Evolutionary conservation across 2,113 vertebrate genomes (phyloP), one percentile per base, ranked within the genome.

Genomic region (Dipodomys ordii): DNA sequence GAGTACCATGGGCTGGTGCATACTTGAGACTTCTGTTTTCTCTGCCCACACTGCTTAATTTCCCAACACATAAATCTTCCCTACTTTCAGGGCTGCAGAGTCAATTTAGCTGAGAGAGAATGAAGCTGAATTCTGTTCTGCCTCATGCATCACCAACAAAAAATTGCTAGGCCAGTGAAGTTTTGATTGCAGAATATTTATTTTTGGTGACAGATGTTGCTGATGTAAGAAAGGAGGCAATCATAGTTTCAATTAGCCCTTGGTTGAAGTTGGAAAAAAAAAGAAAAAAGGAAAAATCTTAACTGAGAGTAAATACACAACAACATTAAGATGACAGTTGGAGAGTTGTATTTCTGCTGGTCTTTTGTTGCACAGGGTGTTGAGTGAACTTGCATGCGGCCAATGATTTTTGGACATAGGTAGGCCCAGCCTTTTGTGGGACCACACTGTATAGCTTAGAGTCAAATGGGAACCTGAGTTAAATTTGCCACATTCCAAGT

Each of bases 101-200:
- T 91, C 81, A 93, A 71, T 92, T 95, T 94, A 92, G 53, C 89
- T 74, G 87, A 95, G 76, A 65, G 91, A 77, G 89, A 96, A 92
- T 83, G 87, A 94, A 89, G 69, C 65, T 83, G 76, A 87, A 77
- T 92, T 95, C 73, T 49, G 53, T 95, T 95, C 87, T 92, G 83
- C 87, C 68, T 95, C 57, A 81, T 96, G 92, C 87, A 95, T 96
- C 83, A 95, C 89, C 84, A 84, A 88, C 53, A 57, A 73, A 92
- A 88, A 96, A 96, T 91, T 93, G 94, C 89, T 87, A 87, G 87
- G 64, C 87, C 81, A 91, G 93, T 96, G 95, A 91, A 73, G 67
- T 92, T 95, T 95, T 91, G 93, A 91, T 96, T 92, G 93, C 80
- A 92, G 91, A 95, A 91, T 92, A 95, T 94, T 93, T 96, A 95